These are phyloP conservation scores for Hiodon tergisus DNA, from an alignment of 2,113 vertebrate species.

Conservation along the genomic window DNA sequence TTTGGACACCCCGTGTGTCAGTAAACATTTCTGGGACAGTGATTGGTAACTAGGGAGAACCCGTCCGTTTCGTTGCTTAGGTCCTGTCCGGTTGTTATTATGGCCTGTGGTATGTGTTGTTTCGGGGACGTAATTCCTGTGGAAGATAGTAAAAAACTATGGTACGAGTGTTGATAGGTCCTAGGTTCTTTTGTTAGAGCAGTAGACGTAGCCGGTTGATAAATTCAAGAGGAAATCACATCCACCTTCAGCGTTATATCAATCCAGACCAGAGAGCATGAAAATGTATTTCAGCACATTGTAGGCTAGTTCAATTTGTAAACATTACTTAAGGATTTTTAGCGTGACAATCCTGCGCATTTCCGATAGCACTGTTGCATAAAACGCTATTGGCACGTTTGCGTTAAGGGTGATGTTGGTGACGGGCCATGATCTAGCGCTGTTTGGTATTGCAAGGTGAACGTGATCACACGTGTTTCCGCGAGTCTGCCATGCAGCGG, in stretches of 20 bases:
- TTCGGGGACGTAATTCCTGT: too few species aligned
- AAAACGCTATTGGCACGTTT: neutral
- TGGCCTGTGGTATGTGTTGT: constrained; percentile 56
- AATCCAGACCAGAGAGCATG: too few species aligned
- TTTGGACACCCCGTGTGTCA: constrained; percentile 47
- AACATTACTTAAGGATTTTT: neutral
- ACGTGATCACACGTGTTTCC: neutral
- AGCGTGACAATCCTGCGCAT: neutral
- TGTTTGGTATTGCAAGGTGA: neutral
- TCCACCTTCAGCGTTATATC: too few species aligned
- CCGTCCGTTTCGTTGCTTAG: constrained; percentile 50
- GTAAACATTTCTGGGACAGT: constrained; percentile 24
- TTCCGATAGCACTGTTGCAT: neutral
- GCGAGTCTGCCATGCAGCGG: neutral
- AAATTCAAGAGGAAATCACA: too few species aligned
- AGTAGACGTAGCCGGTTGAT: too few species aligned
- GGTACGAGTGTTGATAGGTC: too few species aligned
- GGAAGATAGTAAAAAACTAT: too few species aligned
- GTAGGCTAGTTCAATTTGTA: neutral
- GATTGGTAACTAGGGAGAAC: constrained; percentile 59
- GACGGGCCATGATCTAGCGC: neutral
- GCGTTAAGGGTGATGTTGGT: neutral
- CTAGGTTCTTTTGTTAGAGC: too few species aligned
- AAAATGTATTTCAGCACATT: neutral
- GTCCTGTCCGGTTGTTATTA: constrained; percentile 49